These are phyloP conservation scores for Siniperca chuatsi DNA, from an alignment of 2,113 vertebrate genomes.

Conservation along the genomic window DNA sequence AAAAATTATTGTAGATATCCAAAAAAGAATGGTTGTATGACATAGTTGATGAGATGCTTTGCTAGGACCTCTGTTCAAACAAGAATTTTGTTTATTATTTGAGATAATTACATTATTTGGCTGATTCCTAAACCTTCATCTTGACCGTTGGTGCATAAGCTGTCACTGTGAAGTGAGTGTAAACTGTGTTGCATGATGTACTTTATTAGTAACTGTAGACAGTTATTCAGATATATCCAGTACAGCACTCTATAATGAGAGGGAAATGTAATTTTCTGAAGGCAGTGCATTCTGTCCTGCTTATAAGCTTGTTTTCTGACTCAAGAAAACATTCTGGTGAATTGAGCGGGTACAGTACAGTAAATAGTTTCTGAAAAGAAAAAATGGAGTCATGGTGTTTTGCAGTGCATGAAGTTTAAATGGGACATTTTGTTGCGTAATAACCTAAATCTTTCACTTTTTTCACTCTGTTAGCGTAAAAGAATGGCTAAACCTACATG, in stretches of 20 bases:
- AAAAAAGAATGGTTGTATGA: neutral
- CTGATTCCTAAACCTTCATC: neutral
- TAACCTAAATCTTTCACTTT: slow-evolving; percentile 37
- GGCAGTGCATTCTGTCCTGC: neutral
- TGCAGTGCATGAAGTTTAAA: slow-evolving; percentile 45
- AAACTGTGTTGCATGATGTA: neutral
- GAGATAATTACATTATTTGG: neutral
- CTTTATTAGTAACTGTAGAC: neutral
- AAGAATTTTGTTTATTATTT: neutral
- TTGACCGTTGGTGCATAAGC: neutral
- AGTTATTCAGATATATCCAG: neutral
- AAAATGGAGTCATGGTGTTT: slow-evolving; percentile 36
- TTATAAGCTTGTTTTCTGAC: slow-evolving; percentile 21
- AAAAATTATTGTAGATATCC: neutral
- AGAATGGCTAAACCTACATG: slow-evolving; percentile 2
- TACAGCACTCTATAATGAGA: neutral
- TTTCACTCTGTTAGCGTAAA: slow-evolving; percentile 17
- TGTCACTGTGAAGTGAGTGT: neutral
- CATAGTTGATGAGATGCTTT: neutral
- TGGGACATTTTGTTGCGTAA: slow-evolving; percentile 35
- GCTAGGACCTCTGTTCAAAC: neutral
- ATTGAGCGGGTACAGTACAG: neutral
- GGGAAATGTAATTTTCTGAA: slow-evolving; percentile 1
- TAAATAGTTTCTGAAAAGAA: slow-evolving; percentile 24
- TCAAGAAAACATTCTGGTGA: neutral